These are phyloP conservation scores for Drosophila pseudoananassae DNA, from an alignment of 1,140 invertebrate genomes.

Conservation along the genomic window DNA sequence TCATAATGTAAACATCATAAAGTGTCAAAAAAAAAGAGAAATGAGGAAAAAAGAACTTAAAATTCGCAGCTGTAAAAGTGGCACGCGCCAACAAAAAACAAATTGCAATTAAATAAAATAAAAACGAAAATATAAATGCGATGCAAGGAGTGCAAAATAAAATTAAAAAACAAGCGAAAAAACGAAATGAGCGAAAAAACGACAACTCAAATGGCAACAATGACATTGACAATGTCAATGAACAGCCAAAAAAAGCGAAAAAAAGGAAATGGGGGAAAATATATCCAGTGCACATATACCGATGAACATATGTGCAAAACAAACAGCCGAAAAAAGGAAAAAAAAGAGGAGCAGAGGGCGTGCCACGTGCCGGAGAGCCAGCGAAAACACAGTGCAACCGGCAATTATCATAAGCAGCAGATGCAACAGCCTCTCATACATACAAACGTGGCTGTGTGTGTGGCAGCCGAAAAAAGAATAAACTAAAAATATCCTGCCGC, in stretches of 20 bases:
- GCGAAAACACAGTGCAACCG: slow-evolving; percentile 59
- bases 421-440: slow-evolving; percentile 58
- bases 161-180: slow-evolving; percentile 45
- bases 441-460: slow-evolving; percentile 17
- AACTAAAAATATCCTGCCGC: slow-evolving; percentile 65
- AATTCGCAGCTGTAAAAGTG: slow-evolving; percentile 59
- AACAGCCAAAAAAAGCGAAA: slow-evolving; percentile 61
- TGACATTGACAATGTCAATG: slow-evolving; percentile 83
- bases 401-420: slow-evolving; percentile 81
- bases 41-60: slow-evolving; percentile 43
- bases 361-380: slow-evolving; percentile 64
- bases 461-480: slow-evolving; percentile 68
- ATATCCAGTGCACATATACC: slow-evolving; percentile 18
- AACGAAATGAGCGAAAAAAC: slow-evolving; percentile 43
- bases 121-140: slow-evolving; percentile 52
- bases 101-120: slow-evolving; percentile 78
- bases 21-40: slow-evolving; percentile 61
- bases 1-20: slow-evolving; percentile 82
- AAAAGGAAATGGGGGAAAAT: slow-evolving; percentile 16
- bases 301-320: slow-evolving; percentile 29
- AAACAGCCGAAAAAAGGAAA: slow-evolving; percentile 50
- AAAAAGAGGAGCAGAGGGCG: slow-evolving; percentile 11
- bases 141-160: slow-evolving; percentile 36
- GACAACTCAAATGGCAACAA: slow-evolving; percentile 71
- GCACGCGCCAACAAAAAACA: slow-evolving; percentile 68